Conservation (phyloP, 2,113 vertebrate species). For the Gasterosteus aculeatus region DNA sequence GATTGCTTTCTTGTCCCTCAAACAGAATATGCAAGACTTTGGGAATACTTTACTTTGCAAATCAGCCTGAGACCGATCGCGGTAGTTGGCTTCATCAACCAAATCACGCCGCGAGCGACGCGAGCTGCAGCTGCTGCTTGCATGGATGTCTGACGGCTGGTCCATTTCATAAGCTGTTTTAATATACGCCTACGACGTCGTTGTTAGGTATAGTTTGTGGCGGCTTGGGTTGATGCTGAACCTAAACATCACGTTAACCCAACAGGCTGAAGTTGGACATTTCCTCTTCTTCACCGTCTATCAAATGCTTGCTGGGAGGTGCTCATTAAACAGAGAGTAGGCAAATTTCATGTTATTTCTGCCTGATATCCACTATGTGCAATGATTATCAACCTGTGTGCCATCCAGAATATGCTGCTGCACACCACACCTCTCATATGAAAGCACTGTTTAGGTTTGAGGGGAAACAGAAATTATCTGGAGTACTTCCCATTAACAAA, state of each 20-base stretch:
- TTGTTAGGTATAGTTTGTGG: neutral
- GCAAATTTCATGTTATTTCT: conserved; percentile 51
- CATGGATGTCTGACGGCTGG: conserved; percentile 1
- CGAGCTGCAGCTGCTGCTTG: neutral
- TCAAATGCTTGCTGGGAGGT: conserved; percentile 38
- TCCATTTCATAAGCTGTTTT: neutral
- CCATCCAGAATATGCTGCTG: conserved; percentile 5
- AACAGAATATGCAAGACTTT: conserved; percentile 6
- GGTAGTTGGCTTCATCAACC: neutral
- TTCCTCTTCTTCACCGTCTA: conserved; percentile 35
- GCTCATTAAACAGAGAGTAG: conserved; percentile 52
- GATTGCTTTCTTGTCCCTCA: too few relatives aligned
- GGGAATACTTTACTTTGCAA: neutral
- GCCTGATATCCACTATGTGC: conserved; percentile 25
- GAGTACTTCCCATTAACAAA: conserved; percentile 5
- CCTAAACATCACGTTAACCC: conserved; percentile 14
- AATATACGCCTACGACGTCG: neutral
- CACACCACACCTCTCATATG: neutral
- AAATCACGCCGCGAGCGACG: neutral
- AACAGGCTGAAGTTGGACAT: conserved; percentile 15
- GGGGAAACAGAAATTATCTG: conserved; percentile 45
- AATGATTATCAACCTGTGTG: conserved; percentile 48
- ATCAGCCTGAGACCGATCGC: neutral
- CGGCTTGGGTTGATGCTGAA: conserved; percentile 29
- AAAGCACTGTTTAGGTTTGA: conserved; percentile 47